phyloP scores from a whole-genome alignment of 2,113 vertebrate species.

The Orientallactaga bullata region DNA sequence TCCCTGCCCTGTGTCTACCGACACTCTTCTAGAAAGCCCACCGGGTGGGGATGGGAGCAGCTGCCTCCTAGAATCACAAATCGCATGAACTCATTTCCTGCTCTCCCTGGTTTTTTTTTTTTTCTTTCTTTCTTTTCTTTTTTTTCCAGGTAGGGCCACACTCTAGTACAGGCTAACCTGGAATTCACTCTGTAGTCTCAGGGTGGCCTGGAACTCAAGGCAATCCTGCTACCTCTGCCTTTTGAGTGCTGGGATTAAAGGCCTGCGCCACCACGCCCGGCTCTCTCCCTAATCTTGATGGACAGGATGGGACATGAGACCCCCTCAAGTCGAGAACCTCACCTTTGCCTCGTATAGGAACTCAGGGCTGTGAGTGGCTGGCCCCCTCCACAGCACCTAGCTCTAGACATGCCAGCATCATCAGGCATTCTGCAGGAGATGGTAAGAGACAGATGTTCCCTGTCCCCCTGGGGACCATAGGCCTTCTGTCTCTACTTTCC shows the following conservation, averaged over 20 bases:
- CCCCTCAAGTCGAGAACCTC: background rate
- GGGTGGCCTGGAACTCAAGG: no score
- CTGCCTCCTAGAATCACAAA: background rate
- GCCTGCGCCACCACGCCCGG: background rate
- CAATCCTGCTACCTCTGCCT: no score
- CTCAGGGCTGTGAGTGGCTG: background rate
- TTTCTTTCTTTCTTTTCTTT: no score
- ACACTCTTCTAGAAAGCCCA: accelerated
- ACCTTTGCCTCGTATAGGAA: background rate
- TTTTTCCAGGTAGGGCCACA: no score
- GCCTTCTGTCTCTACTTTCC: background rate
- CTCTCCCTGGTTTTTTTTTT: background rate
- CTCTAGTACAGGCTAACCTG: no score
- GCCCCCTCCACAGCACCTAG: background rate
- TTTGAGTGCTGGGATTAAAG: no score
- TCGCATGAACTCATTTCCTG: accelerated
- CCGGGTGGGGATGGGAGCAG: background rate
- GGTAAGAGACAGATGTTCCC: accelerated
- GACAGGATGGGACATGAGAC: background rate
- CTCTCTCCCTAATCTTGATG: background rate
- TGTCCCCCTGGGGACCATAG: background rate
- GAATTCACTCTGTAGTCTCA: no score
- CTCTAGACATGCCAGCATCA: background rate
- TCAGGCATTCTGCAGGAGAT: background rate
- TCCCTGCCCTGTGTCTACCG: accelerated